Base-by-base conservation (phyloP, 2,888 invertebrate species). In the Agapostemon virescens region DNA sequence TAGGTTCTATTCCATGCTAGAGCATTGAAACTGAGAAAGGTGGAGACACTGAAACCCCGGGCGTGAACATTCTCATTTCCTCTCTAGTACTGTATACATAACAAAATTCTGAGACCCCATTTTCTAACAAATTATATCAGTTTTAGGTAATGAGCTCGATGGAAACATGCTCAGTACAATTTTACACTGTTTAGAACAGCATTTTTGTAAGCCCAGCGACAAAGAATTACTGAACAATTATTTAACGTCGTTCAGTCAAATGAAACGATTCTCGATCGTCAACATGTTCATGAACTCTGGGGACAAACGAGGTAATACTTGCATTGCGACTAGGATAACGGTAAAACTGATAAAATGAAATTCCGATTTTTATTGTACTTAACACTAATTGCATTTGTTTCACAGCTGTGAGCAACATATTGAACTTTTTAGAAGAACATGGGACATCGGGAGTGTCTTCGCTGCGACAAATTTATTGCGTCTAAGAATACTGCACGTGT, bases 141-240 rank as follows among this genome's bases (percentile, higher is more conserved):
- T 93, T 68, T 90, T 93, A 87, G 93, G 93, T 17, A 92, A 90
- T 70, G 93, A 93, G 86, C 84, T 93, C 55, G 93, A 93, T 61
- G 92, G 91, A 20, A 85, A 87, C 20, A 93, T 93, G 91, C 90
- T 93, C 66, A 91, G 90, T 69, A 88, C 79, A 7, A 91, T 93
- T 40, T 76, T 93, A 17, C 89, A 85, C 61, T 93, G 93, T 74
- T 84, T 93, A 30, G 90, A 92, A 61, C 83, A 81, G 49, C 90
- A 93, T 86, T 93, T 93, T 78, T 90, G 90, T 40, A 89, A 74
- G 0, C 81, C 89, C 5, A 83, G 90, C 26, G 91, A 93, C 85
- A 81, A 85, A 0, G 88, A 91, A 1, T 84, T 90, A 49, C 84
- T 93, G 1, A 69, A 80, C 64, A 82, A 85, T 15, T 87, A 91